Evolutionary conservation across 2,888 invertebrate species (phyloP), one percentile per base, ranked within the genome.

Genomic region (Lordiphosa andalusiaca): DNA sequence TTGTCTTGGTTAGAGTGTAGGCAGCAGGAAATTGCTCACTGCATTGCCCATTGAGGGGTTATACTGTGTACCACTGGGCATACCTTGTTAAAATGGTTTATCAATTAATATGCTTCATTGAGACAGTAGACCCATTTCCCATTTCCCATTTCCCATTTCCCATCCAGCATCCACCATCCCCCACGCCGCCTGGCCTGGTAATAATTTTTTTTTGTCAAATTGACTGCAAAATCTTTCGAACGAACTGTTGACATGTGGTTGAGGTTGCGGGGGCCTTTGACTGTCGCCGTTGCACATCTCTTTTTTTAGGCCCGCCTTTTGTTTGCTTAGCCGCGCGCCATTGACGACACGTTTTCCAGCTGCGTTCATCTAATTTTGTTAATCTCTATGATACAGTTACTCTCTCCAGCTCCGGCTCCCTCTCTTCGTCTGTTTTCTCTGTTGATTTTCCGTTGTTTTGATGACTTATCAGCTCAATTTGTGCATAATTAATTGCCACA

Each of bases 1-100:
- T 82, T 82, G 75, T 74, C 73, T 66, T 49, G 55, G 51, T 54
- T 54, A 52, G 25, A 50, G 74, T 74, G 72, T 67, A 64, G 66
- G 56, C 69, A 71, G 77, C 86, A 87, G 87, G 86, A 87, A 86
- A 87, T 87, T 86, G 78, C 81, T 80, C 85, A 77, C 74, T 74
- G 84, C 73, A 61, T 44, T 67, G 55, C 25, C 10, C 59, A 57
- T 13, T 59, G 65, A 69, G 62, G 48, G 63, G 46, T 41, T 19
- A 37, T 53, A 48, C 48, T 51, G 21, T 40, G 47, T 53, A 36
- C 13, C 25, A 53, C 51, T 58, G 58, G 33, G 42, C 39, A 59
- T 67, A 71, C 55, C 70, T 77, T 75, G 67, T 70, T 69, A 67
- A 68, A 56, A 66, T 67, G 59, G 52, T 56, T 66, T 59, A 73